phyloP scores from a whole-genome alignment of 2,113 vertebrate genomes.

The Burhinus bistriatus region DNA sequence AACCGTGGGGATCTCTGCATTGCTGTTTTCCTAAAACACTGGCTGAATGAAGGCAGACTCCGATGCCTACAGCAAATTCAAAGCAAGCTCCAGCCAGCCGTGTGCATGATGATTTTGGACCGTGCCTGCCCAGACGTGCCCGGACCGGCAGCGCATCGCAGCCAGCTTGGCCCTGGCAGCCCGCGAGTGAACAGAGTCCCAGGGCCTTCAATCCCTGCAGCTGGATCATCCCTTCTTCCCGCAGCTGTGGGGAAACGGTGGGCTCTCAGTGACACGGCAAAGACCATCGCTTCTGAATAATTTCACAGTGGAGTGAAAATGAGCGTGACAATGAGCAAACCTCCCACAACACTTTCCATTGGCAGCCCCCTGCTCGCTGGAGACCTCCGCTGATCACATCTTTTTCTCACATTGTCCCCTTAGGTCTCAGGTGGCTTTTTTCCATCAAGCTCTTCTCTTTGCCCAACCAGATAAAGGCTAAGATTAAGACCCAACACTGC shows the following conservation, averaged over 20 bases:
- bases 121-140: not conserved
- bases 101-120: not conserved
- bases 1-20: accelerated
- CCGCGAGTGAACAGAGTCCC: not conserved
- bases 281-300: not conserved
- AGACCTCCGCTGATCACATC: not conserved
- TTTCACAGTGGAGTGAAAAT: not conserved
- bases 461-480: not conserved
- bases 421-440: not conserved
- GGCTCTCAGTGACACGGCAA: not conserved
- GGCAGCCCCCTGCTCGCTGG: not conserved
- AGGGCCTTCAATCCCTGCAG: not conserved
- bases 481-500: not conserved
- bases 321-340: not conserved
- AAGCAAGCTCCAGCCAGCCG: not conserved
- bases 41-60: not conserved
- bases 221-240: not conserved
- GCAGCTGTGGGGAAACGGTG: not conserved
- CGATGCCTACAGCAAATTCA: not conserved
- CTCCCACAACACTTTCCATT: accelerated
- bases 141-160: not conserved
- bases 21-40: not conserved
- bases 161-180: not conserved
- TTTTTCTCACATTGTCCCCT: not conserved
- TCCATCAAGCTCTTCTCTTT: not conserved